phyloP scores from a whole-genome alignment of 2,797 vertebrate species.

The Aphelocoma californica region DNA sequence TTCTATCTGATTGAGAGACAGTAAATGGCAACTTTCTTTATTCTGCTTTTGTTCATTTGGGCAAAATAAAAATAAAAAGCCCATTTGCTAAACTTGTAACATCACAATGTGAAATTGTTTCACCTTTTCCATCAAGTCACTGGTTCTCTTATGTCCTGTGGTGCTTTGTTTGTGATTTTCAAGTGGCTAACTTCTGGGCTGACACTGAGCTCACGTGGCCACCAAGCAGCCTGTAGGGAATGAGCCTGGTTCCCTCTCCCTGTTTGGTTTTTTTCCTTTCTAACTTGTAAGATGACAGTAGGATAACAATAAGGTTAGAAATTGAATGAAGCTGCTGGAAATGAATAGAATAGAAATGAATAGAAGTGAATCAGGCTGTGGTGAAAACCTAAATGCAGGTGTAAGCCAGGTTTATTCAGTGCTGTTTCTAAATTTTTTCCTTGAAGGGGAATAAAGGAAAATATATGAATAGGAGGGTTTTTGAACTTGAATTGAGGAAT shows the following conservation, averaged over 20 bases:
- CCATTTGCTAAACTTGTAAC: background rate
- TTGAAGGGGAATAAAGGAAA: background rate
- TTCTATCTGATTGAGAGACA: background rate
- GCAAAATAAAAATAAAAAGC: background rate
- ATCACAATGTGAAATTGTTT: background rate
- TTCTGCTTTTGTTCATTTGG: background rate
- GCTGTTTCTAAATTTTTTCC: background rate
- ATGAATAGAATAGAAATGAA: background rate
- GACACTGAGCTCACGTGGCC: accelerated
- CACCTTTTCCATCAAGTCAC: background rate
- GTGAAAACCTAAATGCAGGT: background rate
- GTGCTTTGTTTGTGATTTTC: background rate
- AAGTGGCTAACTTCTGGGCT: background rate
- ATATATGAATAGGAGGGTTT: background rate
- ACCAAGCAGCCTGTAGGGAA: background rate
- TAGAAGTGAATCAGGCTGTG: background rate
- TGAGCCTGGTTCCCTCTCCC: background rate
- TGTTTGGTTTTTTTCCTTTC: background rate
- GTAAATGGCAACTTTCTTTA: background rate
- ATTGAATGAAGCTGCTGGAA: background rate
- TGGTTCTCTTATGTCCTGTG: background rate
- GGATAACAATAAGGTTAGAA: background rate
- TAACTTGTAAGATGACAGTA: background rate
- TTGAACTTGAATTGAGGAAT: background rate
- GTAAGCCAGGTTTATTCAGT: background rate